Evolutionary conservation across 2,888 invertebrate genomes (phyloP).

Genomic region (Parochlus steinenii): DNA sequence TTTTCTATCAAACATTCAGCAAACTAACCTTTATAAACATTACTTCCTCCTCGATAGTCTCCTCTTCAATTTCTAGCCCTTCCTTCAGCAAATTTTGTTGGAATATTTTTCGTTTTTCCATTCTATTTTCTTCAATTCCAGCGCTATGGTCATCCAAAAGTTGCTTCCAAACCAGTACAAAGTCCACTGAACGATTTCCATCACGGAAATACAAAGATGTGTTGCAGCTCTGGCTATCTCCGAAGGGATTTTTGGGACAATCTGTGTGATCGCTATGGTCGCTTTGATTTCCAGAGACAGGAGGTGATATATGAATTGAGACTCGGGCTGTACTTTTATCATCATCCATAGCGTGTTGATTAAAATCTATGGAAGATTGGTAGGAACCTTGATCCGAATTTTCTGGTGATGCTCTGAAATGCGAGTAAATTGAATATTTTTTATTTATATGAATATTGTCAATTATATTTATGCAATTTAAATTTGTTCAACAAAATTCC

Average conservation of each 20-base stretch:
- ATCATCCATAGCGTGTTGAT: too few relatives aligned
- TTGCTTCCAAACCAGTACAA: conserved; percentile 57
- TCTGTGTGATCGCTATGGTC: conserved; percentile 4
- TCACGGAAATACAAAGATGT: conserved; percentile 52
- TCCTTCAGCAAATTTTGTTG: conserved; percentile 55
- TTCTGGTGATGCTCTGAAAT: too few relatives aligned
- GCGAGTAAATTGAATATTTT: too few relatives aligned
- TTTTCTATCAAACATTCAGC: conserved; percentile 2
- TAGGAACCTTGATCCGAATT: too few relatives aligned
- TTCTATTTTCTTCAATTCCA: conserved; percentile 22
- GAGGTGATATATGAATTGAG: not conserved
- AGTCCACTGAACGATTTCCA: conserved; percentile 55
- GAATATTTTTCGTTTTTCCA: conserved; percentile 41
- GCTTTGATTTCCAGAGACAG: too few relatives aligned
- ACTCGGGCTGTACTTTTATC: not conserved
- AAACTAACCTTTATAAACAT: conserved; percentile 54
- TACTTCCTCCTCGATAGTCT: conserved; percentile 48
- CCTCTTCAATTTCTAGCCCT: conserved; percentile 57
- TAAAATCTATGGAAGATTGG: too few relatives aligned
- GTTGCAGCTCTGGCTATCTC: conserved; percentile 20
- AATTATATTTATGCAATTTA: too few relatives aligned
- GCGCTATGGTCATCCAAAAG: conserved; percentile 32
- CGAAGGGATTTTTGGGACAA: conserved; percentile 15
- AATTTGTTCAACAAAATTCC: too few relatives aligned
- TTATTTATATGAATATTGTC: too few relatives aligned